Percentiles rank a stretch among this genome's conserved stretches.
Conservation (phyloP, 2,113 vertebrate genomes). For the Petaurus breviceps region DNA sequence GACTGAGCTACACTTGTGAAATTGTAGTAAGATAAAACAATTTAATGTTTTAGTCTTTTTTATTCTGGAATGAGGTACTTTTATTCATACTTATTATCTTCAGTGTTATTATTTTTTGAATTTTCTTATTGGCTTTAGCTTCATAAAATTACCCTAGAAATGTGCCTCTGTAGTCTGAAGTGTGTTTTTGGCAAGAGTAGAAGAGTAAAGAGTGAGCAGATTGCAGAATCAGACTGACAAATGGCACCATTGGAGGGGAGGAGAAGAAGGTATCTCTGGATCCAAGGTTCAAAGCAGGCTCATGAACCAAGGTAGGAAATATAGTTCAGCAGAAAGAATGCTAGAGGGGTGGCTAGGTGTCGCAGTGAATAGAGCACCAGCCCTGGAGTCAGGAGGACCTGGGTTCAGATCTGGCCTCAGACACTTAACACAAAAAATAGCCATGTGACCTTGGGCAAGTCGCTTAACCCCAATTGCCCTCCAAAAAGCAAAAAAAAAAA, state of each 20-base stretch:
- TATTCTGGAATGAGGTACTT: neutral
- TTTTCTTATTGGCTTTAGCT: neutral
- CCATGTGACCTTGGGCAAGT: no score
- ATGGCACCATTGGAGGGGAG: neutral
- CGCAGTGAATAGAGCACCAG: no score
- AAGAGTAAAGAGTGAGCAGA: neutral
- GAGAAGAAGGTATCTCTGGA: neutral
- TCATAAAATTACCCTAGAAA: neutral
- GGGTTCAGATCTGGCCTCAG: no score
- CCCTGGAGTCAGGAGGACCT: no score
- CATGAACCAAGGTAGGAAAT: neutral
- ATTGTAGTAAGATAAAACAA: neutral
- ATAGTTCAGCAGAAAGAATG: neutral
- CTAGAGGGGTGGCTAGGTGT: neutral
- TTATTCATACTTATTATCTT: neutral
- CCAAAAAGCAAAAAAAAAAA: no score
- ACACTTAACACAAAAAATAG: no score
- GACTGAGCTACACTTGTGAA: neutral
- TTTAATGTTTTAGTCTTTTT: neutral
- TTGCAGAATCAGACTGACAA: neutral
- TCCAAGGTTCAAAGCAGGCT: neutral
- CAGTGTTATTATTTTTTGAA: neutral
- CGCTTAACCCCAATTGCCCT: no score
- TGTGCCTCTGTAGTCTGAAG: neutral
- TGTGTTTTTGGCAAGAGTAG: neutral